These are phyloP conservation scores for Smutsia temminckii DNA, from an alignment of 2,797 vertebrate species.

Conservation along the genomic window DNA sequence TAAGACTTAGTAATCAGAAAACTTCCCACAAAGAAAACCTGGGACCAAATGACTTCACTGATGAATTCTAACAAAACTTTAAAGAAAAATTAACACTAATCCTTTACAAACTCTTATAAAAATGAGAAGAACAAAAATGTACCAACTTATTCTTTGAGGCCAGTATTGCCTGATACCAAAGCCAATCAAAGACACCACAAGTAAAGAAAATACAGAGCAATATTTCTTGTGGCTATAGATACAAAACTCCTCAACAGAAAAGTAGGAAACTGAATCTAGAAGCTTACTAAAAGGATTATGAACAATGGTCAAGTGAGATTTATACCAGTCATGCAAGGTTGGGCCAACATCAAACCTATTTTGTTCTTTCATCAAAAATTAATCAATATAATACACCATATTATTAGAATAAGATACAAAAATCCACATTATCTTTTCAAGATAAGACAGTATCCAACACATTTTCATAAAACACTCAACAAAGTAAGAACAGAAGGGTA, in stretches of 20 bases:
- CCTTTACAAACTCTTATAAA: neutral
- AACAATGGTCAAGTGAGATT: neutral
- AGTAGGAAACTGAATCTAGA: neutral
- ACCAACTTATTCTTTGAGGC: neutral
- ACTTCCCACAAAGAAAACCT: neutral
- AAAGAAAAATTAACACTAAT: neutral
- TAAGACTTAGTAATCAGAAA: neutral
- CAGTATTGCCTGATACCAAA: neutral
- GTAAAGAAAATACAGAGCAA: neutral
- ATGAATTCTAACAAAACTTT: neutral
- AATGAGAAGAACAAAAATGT: neutral
- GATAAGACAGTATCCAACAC: neutral
- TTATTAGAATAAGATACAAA: neutral
- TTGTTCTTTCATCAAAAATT: neutral
- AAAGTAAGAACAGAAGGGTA: neutral
- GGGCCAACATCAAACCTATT: neutral
- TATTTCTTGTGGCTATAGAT: neutral
- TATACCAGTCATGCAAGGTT: neutral
- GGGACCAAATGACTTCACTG: neutral
- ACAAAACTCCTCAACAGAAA: neutral
- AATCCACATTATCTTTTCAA: neutral
- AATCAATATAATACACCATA: neutral
- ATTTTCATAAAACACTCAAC: neutral
- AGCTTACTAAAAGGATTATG: neutral
- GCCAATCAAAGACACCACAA: neutral